These are phyloP conservation scores for Phaetusa simplex DNA, from an alignment of 2,113 vertebrate species.

Conservation along the genomic window DNA sequence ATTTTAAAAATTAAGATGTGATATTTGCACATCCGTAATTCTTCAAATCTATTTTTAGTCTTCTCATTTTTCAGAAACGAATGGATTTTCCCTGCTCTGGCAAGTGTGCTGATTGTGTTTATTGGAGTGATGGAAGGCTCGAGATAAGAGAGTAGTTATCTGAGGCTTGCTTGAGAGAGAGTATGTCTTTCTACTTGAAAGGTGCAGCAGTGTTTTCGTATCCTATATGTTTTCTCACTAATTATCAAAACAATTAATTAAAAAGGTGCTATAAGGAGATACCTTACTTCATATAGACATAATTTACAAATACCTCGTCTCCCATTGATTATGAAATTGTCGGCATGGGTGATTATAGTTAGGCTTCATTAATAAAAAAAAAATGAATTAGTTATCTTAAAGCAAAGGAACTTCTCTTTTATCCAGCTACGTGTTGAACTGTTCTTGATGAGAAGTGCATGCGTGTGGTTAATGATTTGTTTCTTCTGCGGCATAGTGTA, in stretches of 20 bases:
- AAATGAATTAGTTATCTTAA: not conserved
- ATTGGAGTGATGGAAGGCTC: not conserved
- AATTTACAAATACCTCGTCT: not conserved
- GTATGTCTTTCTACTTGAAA: not conserved
- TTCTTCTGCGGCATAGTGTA: not conserved
- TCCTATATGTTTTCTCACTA: not conserved
- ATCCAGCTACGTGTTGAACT: not conserved
- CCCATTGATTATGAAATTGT: not conserved
- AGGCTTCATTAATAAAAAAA: not conserved
- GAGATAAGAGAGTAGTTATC: not conserved
- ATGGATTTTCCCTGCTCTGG: not conserved
- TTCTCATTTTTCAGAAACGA: not conserved
- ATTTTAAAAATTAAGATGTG: not conserved
- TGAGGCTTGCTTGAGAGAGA: not conserved
- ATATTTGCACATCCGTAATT: not conserved
- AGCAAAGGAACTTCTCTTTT: not conserved
- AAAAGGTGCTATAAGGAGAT: not conserved
- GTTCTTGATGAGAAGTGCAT: not conserved
- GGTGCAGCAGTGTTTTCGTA: not conserved
- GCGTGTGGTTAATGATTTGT: accelerated
- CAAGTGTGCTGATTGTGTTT: not conserved
- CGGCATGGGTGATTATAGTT: not conserved
- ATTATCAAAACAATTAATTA: not conserved
- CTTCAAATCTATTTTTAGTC: not conserved
- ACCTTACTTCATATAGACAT: not conserved